phyloP scores from a whole-genome alignment of 2,888 invertebrate species.

The Caenorhabditis panamensis region DNA sequence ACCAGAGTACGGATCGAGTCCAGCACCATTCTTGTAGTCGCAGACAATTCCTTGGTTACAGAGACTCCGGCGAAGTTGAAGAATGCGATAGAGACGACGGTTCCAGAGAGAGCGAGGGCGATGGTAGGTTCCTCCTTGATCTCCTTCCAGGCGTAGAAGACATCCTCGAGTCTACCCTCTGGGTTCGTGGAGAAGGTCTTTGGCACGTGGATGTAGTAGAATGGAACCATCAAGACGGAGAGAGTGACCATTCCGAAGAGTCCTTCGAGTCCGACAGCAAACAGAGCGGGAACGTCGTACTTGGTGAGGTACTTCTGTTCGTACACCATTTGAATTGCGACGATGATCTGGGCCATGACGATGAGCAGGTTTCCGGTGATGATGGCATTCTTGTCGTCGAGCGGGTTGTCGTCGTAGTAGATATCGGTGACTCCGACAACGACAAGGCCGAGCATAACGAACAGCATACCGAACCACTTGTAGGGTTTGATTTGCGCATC shows the following conservation, averaged over 20 bases:
- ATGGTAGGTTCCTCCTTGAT: slow-evolving; percentile 86
- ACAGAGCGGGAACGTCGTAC: slow-evolving; percentile 90
- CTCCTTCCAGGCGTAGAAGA: slow-evolving; percentile 90
- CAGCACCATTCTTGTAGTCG: slow-evolving; percentile 92
- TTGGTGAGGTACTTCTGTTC: slow-evolving; percentile 92
- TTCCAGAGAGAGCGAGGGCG: slow-evolving; percentile 86
- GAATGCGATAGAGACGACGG: slow-evolving; percentile 86
- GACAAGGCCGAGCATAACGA: slow-evolving; percentile 82
- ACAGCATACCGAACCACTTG: slow-evolving; percentile 83
- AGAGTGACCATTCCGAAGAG: slow-evolving; percentile 76
- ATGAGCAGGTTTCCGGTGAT: slow-evolving; percentile 85
- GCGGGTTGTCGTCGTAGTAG: slow-evolving; percentile 80
- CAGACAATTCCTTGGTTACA: slow-evolving; percentile 93
- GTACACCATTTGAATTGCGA: slow-evolving; percentile 92
- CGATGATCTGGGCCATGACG: slow-evolving; percentile 87
- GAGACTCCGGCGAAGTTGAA: slow-evolving; percentile 94
- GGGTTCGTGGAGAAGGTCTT: slow-evolving; percentile 89
- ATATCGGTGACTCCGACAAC: slow-evolving; percentile 75
- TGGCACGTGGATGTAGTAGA: slow-evolving; percentile 88
- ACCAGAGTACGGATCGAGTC: slow-evolving; percentile 92
- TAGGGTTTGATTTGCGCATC: slow-evolving; percentile 82
- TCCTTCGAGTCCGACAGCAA: slow-evolving; percentile 92
- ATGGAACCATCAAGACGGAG: slow-evolving; percentile 86
- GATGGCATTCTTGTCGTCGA: slow-evolving; percentile 85
- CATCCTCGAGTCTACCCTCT: slow-evolving; percentile 84